phyloP scores from a whole-genome alignment of 2,797 vertebrate genomes.

The Pogoniulus pusillus region DNA sequence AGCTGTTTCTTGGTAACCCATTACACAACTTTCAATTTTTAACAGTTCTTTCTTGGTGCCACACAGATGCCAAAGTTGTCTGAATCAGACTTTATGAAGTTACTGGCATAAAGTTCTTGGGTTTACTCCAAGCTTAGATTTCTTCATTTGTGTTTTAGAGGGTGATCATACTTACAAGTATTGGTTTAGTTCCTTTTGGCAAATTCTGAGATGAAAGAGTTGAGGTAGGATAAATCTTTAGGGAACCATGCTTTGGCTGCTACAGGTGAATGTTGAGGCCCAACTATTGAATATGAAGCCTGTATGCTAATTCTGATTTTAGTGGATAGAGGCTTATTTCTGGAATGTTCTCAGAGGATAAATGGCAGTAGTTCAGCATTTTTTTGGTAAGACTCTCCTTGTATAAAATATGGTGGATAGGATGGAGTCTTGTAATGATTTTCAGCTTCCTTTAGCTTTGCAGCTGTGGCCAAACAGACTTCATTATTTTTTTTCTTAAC shows the following conservation, averaged over 20 bases:
- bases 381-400: neutral
- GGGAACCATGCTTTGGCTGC: neutral
- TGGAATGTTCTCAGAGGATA: neutral
- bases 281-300: neutral
- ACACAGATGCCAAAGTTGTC: neutral
- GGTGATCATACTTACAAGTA: neutral
- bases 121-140: neutral
- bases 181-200: neutral
- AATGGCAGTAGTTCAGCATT: neutral
- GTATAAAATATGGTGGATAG: neutral
- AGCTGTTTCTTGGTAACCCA: neutral
- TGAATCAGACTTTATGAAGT: neutral
- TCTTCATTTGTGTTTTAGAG: neutral
- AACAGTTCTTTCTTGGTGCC: neutral
- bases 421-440: neutral
- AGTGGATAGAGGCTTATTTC: neutral
- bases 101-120: neutral
- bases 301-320: neutral
- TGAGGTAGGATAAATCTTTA: neutral
- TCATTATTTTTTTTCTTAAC: neutral
- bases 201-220: neutral
- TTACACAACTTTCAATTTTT: neutral
- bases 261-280: neutral
- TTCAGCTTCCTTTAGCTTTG: neutral
- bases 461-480: neutral